Percentiles rank a stretch among this genome's conserved stretches.
Evolutionary conservation across 2,113 vertebrate genomes (phyloP).

Genomic region (Stegostoma tigrinum): DNA sequence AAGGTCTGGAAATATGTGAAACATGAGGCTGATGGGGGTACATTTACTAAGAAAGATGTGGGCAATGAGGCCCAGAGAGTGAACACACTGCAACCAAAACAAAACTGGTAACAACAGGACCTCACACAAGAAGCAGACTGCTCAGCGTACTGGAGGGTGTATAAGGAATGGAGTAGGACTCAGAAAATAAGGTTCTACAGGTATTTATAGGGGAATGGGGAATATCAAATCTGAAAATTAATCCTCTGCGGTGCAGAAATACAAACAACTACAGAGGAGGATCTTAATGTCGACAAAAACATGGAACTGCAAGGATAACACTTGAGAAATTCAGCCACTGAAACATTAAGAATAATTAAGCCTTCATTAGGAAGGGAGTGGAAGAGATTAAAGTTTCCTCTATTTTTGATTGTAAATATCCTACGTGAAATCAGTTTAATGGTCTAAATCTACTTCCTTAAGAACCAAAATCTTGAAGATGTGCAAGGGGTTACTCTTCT

Average conservation of each 20-base stretch:
- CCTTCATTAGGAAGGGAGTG: neutral
- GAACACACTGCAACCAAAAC: neutral
- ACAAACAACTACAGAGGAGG: neutral
- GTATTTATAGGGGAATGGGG: neutral
- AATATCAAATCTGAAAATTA: neutral
- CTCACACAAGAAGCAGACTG: neutral
- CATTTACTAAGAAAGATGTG: neutral
- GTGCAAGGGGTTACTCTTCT: neutral
- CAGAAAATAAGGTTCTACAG: neutral
- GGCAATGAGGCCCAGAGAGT: neutral
- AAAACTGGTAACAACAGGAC: neutral
- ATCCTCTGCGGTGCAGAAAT: neutral
- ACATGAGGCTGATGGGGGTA: neutral
- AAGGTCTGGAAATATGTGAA: neutral
- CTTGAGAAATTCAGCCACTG: neutral
- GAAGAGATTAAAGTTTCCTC: neutral
- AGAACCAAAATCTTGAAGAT: neutral
- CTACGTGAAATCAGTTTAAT: neutral
- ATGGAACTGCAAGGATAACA: neutral
- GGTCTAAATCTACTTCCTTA: neutral
- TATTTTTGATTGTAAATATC: neutral
- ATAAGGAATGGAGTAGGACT: neutral
- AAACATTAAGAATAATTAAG: neutral
- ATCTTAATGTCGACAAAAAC: neutral
- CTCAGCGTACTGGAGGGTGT: neutral